Evolutionary conservation across 2,888 invertebrate genomes (phyloP).

Genomic region (Chrysomela aeneicollis): DNA sequence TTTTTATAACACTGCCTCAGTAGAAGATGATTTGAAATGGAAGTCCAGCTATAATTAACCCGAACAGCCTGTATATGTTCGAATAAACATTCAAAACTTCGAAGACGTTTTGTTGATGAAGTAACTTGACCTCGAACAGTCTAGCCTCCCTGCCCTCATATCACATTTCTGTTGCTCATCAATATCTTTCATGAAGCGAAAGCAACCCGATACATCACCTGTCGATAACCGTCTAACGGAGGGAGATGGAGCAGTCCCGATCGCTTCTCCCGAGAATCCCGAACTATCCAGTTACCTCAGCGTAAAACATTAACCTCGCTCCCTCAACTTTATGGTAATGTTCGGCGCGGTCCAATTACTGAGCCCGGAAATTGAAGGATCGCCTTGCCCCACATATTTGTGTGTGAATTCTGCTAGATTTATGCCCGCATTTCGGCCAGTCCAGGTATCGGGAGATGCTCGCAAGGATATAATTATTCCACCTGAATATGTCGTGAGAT

Average conservation of each 20-base stretch:
- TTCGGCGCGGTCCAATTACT: not conserved
- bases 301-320: not conserved
- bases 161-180: not conserved
- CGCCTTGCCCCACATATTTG: conserved; percentile 1
- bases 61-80: no score
- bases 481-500: no score
- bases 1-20: no score
- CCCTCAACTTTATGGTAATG: not conserved
- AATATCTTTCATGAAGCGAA: not conserved
- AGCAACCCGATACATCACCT: not conserved
- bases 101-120: no score
- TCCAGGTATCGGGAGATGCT: not conserved
- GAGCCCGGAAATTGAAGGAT: not conserved
- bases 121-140: no score
- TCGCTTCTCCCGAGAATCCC: not conserved
- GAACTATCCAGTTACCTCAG: not conserved
- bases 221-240: not conserved
- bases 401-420: not conserved
- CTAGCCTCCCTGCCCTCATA: not conserved
- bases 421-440: not conserved
- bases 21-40: no score
- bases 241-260: not conserved
- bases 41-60: no score
- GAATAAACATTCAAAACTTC: no score
- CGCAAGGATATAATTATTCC: no score